Percentiles rank a stretch among this genome's conserved stretches.
phyloP scores from a whole-genome alignment of 2,797 vertebrate genomes.

The Rachycentron canadum region DNA sequence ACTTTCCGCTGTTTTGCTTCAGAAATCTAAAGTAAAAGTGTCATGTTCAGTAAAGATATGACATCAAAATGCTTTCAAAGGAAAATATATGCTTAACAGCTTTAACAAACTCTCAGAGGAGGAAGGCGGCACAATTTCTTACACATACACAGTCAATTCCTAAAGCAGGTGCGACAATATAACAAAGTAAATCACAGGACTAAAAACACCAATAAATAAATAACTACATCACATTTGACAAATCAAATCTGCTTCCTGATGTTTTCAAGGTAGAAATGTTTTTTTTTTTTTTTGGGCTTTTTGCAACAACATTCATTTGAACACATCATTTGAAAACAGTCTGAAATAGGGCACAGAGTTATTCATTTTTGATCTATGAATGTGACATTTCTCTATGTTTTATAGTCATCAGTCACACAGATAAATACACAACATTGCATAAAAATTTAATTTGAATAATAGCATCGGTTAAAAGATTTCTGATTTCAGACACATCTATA shows the following conservation, averaged over 20 bases:
- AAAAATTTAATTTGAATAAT: neutral
- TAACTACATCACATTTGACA: neutral
- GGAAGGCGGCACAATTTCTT: neutral
- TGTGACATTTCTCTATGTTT: neutral
- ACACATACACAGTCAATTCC: neutral
- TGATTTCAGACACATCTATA: neutral
- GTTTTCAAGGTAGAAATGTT: neutral
- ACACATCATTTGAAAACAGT: neutral
- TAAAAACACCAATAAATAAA: neutral
- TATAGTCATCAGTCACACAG: neutral
- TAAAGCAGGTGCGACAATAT: neutral
- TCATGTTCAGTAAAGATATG: neutral
- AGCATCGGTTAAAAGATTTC: neutral
- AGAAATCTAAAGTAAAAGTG: constrained; percentile 81
- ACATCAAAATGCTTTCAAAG: neutral
- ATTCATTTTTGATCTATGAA: neutral
- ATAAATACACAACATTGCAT: neutral
- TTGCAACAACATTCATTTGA: no score
- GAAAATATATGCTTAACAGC: neutral
- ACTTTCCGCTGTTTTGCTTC: constrained; percentile 88
- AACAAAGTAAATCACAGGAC: neutral
- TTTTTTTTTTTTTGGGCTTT: no score
- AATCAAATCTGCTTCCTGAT: neutral
- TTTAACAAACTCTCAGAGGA: neutral
- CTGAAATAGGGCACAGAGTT: neutral